Evolutionary conservation across 2,113 vertebrate species (phyloP).

Genomic region (Pollachius pollachius): DNA sequence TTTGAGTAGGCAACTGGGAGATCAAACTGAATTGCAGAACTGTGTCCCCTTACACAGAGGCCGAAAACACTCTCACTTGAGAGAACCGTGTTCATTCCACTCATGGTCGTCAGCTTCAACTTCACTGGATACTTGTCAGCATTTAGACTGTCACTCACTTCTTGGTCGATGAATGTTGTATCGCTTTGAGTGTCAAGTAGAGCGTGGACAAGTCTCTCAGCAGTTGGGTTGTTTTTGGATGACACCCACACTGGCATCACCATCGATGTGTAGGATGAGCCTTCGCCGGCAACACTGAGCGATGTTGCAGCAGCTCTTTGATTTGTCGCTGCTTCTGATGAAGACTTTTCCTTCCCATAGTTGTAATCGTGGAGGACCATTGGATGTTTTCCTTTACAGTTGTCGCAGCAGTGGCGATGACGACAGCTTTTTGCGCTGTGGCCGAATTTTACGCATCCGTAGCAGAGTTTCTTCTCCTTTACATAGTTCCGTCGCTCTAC

Average conservation of each 20-base stretch:
- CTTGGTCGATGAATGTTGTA: not conserved
- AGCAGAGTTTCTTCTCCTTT: not conserved
- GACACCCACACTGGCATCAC: constrained; percentile 28
- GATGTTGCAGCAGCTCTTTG: not conserved
- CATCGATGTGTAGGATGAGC: not conserved
- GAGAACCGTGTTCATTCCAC: not conserved
- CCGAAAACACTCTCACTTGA: not conserved
- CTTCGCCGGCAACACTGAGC: not conserved
- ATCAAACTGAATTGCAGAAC: not conserved
- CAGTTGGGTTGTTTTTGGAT: not conserved
- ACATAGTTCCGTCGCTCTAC: constrained; percentile 1
- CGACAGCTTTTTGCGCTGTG: not conserved
- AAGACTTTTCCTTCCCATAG: not conserved
- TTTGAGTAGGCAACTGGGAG: constrained; percentile 13
- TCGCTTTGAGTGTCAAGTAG: constrained; percentile 5
- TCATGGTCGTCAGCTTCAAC: not conserved
- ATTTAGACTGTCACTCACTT: not conserved
- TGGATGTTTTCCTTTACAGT: not conserved
- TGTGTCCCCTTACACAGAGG: constrained; percentile 10
- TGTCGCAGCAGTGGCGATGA: not conserved
- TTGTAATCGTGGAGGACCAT: not conserved
- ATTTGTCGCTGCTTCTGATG: not conserved
- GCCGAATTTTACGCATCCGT: not conserved
- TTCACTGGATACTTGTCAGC: not conserved
- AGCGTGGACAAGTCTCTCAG: constrained; percentile 5